phyloP scores from a whole-genome alignment of 2,797 vertebrate species.

The Amazonetta brasiliensis region DNA sequence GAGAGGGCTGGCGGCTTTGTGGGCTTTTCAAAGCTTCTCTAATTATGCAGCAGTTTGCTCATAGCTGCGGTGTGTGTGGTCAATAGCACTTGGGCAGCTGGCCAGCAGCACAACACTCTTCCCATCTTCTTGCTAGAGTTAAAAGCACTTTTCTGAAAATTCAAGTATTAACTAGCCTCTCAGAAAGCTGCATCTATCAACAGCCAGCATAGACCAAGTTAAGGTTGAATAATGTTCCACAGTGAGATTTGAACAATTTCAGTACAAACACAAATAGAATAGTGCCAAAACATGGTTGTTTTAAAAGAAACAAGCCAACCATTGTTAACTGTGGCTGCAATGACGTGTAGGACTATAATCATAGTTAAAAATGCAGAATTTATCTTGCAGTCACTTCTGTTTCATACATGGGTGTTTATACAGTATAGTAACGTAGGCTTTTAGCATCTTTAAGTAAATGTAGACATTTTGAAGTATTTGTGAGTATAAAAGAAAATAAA shows the following conservation, averaged over 20 bases:
- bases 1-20: neutral
- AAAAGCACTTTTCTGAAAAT: neutral
- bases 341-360: neutral
- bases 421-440: neutral
- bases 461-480: neutral
- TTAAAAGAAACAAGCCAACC: neutral
- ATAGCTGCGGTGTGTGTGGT: neutral
- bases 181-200: neutral
- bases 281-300: neutral
- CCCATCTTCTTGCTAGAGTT: rapidly evolving
- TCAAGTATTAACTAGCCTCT: neutral
- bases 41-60: neutral
- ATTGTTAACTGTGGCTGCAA: neutral
- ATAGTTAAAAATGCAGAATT: neutral
- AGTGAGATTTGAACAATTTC: neutral
- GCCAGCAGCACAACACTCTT: neutral
- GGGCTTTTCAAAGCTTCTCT: neutral
- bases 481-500: neutral
- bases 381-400: neutral
- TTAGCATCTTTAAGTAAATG: neutral
- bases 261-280: neutral
- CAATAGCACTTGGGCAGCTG: neutral
- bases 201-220: neutral
- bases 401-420: rapidly evolving
- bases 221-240: neutral